A percentile compares a stretch with the other conserved stretches of the same genome.
These are phyloP conservation scores for Ranitomeya imitator DNA, from an alignment of 2,113 vertebrate genomes.

Conservation along the genomic window DNA sequence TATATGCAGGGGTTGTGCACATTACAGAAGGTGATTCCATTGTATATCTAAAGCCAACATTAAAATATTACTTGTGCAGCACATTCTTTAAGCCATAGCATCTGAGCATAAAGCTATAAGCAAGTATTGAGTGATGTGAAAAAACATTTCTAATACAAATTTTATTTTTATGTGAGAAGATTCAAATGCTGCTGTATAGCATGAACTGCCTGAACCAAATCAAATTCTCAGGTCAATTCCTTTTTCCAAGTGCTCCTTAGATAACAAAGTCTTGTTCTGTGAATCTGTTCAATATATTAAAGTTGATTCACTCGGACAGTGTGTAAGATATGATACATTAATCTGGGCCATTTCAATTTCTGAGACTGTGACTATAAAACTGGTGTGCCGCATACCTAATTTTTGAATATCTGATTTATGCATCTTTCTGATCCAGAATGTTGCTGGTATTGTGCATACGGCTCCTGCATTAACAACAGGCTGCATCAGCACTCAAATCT, in stretches of 20 bases:
- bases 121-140: slow-evolving; percentile 72
- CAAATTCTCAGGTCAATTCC: slow-evolving; percentile 89
- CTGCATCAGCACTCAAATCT: slow-evolving; percentile 96
- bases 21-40: neutral
- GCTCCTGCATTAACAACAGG: slow-evolving; percentile 89
- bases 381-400: slow-evolving; percentile 94
- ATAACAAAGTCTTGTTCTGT: slow-evolving; percentile 90
- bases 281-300: slow-evolving; percentile 92
- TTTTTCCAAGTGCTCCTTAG: slow-evolving; percentile 85
- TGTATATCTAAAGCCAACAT: slow-evolving; percentile 72
- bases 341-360: slow-evolving; percentile 92
- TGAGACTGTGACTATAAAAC: slow-evolving; percentile 89
- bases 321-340: slow-evolving; percentile 91
- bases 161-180: slow-evolving; percentile 89
- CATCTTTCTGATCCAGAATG: slow-evolving; percentile 80
- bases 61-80: slow-evolving; percentile 72
- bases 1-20: neutral
- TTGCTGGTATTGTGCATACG: slow-evolving; percentile 81
- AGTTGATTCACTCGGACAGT: slow-evolving; percentile 89
- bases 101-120: slow-evolving; percentile 69
- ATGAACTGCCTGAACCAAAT: slow-evolving; percentile 90
- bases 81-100: slow-evolving; percentile 72
- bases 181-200: slow-evolving; percentile 81
- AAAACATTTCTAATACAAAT: slow-evolving; percentile 85
- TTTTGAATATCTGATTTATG: slow-evolving; percentile 95